Conservation (phyloP, 1,140 invertebrate genomes). For the Ips typographus region DNA sequence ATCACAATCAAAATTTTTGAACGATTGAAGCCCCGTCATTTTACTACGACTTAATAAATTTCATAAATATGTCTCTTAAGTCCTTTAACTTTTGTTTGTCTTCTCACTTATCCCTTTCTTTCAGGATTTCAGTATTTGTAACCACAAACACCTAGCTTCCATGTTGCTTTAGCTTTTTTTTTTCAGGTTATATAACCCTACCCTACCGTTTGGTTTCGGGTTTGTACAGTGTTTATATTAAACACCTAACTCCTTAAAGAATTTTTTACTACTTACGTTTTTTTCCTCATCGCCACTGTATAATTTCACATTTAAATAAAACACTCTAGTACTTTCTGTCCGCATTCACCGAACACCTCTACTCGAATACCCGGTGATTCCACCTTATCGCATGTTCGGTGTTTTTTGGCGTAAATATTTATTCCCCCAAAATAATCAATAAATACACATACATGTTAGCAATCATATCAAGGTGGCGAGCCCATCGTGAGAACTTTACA, state of each 20-base stretch:
- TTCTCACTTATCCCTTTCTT: conserved; percentile 21
- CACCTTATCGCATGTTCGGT: no score
- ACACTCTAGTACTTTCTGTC: no score
- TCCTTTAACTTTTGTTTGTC: conserved; percentile 35
- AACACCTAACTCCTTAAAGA: conserved; percentile 34
- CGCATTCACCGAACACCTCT: no score
- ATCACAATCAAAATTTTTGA: conserved; percentile 38
- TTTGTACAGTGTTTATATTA: conserved; percentile 29
- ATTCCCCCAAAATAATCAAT: no score
- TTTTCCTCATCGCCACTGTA: conserved; percentile 15
- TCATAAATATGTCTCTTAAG: conserved; percentile 29
- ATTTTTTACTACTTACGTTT: conserved; percentile 35
- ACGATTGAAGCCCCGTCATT: conserved; percentile 27
- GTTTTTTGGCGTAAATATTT: no score
- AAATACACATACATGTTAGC: no score
- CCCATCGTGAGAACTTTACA: no score
- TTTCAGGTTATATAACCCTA: conserved; percentile 36
- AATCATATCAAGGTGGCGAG: no score
- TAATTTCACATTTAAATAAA: background rate
- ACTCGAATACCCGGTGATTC: no score
- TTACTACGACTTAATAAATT: conserved; percentile 28
- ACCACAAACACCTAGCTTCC: background rate
- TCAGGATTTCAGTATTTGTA: background rate
- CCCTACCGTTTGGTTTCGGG: conserved; percentile 40
- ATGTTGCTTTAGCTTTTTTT: conserved; percentile 1